Evolutionary conservation across 2,113 vertebrate species (phyloP).

Genomic region (Toxostoma redivivum): DNA sequence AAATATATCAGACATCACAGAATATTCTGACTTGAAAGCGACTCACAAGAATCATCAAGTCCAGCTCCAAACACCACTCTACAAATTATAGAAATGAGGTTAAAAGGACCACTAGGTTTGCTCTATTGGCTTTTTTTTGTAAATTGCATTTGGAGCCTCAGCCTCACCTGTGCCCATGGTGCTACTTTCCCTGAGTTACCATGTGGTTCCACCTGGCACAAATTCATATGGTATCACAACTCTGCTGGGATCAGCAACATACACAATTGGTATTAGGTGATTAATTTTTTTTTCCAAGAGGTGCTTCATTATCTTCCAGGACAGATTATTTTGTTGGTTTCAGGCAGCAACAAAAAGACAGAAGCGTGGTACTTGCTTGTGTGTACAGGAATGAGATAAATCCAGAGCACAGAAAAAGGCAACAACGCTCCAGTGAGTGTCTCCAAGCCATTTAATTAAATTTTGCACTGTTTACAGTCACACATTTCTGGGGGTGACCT

Average conservation of each 20-base stretch:
- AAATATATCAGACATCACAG: neutral
- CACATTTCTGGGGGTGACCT: neutral
- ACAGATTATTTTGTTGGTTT: neutral
- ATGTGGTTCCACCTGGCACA: neutral
- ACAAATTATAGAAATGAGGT: neutral
- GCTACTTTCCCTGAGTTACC: neutral
- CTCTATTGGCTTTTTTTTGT: neutral
- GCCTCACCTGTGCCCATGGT: neutral
- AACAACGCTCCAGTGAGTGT: neutral
- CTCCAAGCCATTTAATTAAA: neutral
- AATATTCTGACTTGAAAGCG: neutral
- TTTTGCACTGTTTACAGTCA: neutral
- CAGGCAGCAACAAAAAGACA: neutral
- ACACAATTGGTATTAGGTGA: neutral
- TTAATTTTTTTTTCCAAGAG: neutral
- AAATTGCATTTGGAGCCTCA: neutral
- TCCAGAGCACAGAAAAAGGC: neutral
- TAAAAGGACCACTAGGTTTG: neutral
- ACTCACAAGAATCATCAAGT: neutral
- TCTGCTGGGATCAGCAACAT: neutral
- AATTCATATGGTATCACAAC: neutral
- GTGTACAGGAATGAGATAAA: neutral
- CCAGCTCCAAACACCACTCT: neutral
- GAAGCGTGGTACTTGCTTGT: neutral
- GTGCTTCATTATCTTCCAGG: neutral